Base-by-base conservation (phyloP, 2,113 vertebrate species). In the Gallinago jamesoni region DNA sequence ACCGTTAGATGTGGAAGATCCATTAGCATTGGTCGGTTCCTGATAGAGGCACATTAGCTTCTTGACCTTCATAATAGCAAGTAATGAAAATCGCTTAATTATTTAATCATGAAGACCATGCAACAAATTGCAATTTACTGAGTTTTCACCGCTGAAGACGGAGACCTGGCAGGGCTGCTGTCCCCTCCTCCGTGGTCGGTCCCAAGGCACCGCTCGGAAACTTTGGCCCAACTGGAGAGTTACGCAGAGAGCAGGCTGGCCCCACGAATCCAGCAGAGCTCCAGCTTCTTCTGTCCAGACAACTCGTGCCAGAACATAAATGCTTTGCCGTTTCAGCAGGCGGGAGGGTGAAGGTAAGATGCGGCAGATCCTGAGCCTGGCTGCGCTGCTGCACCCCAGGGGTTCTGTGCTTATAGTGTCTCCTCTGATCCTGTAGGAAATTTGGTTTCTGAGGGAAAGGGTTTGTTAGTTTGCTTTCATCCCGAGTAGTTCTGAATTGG, bases 21-120 rank as follows among this genome's bases (percentile, higher is more conserved):
- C 67, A 77, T 94, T 87, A 94, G 74, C 37, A n/a, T 23, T 83
- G 91, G 50, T 70, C 75, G 16, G 20, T 80, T 92, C 59, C 89
- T 62, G 59, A 50, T 91, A 30, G 1, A 17, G 68, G 30, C 68
- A 37, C 75, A 53, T 84, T 96, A 93, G 39, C 89, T 95, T 92
- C 81, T 81, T 93, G 87, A 92, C 87, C 80, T 90, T 96, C 69
- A 18, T 87, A 91, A 91, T 72, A 74, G 72, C 4, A 0, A 78
- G 75, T 78, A 74, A 94, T 93, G 66, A 94, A 94, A 93, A 79
- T 70, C 56, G 35, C 48, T 92, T 89, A 69, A 92, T 84, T 89
- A 73, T 93, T 95, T 90, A 83, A 60, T 88, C 57, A 56, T 41
- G 75, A 90, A 75, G 75, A 90, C 62, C 33, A 8, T 4, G 35